phyloP scores from a whole-genome alignment of 2,113 vertebrate species.

The Sinocyclocheilus maitianheensis region DNA sequence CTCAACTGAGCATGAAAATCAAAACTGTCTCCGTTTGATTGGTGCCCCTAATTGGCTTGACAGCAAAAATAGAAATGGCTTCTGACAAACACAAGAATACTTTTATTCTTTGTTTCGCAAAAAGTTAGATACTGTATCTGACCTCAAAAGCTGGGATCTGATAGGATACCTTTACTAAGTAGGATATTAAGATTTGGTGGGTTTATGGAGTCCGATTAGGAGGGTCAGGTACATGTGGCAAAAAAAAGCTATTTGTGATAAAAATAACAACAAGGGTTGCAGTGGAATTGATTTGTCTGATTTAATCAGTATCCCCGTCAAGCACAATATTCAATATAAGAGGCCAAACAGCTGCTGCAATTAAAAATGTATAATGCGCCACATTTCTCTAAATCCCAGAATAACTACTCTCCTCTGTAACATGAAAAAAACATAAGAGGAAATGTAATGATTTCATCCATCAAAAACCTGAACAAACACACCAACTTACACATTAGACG shows the following conservation, averaged over 20 bases:
- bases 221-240: not conserved
- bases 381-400: conserved; percentile 76
- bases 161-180: not conserved
- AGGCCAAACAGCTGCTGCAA: conserved; percentile 77
- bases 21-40: conserved; percentile 54
- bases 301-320: conserved; percentile 71
- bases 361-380: conserved; percentile 80
- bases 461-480: conserved; percentile 72
- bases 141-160: not conserved
- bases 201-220: not conserved
- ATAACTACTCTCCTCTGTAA: conserved; percentile 74
- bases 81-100: conserved; percentile 62
- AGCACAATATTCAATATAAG: conserved; percentile 69
- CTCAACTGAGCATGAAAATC: conserved; percentile 55
- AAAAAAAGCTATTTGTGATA: conserved; percentile 4
- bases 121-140: conserved; percentile 29
- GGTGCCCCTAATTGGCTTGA: conserved; percentile 56
- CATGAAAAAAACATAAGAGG: conserved; percentile 75
- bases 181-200: not conserved
- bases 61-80: conserved; percentile 44
- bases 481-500: conserved; percentile 55
- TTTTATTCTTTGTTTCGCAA: conserved; percentile 59
- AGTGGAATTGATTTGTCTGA: conserved; percentile 67
- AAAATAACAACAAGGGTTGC: conserved; percentile 25
- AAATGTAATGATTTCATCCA: conserved; percentile 78